A percentile compares a stretch with the other conserved stretches of the same genome.
These are phyloP conservation scores for Caenorhabditis virilis DNA, from an alignment of 2,888 invertebrate genomes.

Conservation along the genomic window DNA sequence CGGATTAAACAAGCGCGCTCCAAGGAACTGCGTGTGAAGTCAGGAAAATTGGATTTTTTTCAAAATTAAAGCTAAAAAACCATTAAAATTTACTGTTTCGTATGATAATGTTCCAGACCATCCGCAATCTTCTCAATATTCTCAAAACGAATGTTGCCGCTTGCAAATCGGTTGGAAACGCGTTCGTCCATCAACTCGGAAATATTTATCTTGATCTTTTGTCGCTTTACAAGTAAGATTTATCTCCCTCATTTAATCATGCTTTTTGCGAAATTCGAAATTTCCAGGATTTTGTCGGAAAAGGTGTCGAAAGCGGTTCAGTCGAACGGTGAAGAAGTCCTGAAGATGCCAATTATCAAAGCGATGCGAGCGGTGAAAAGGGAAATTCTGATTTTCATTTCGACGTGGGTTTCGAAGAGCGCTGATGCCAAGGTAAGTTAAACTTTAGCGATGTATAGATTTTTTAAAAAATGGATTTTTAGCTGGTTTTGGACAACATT, in stretches of 20 bases:
- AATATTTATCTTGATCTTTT: conserved; percentile 98
- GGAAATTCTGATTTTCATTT: conserved; percentile 93
- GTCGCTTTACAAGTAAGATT: conserved; percentile 84
- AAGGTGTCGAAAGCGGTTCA: conserved; percentile 92
- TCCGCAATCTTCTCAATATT: conserved; percentile 95
- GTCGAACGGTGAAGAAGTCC: conserved; percentile 91
- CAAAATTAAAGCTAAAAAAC: too few species aligned
- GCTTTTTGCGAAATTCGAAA: too few species aligned
- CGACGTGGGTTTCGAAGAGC: conserved; percentile 91
- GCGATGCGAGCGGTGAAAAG: conserved; percentile 98
- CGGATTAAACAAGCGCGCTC: too few species aligned
- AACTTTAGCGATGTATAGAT: background rate
- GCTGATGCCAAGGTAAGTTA: conserved; percentile 81
- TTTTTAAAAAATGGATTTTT: conserved; percentile 5
- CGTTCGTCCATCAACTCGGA: conserved; percentile 81
- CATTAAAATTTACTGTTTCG: too few species aligned
- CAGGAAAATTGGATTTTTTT: too few species aligned
- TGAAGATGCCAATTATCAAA: conserved; percentile 81
- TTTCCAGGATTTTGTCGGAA: conserved; percentile 79
- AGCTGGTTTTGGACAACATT: conserved; percentile 87
- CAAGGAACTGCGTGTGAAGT: too few species aligned
- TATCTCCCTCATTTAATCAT: background rate
- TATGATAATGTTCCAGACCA: conserved; percentile 75
- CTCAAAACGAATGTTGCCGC: conserved; percentile 97
- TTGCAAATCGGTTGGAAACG: conserved; percentile 95